A percentile compares a stretch with the other conserved stretches of the same genome.
Conservation (phyloP, 2,113 vertebrate genomes). For the Siphamia tubifer region DNA sequence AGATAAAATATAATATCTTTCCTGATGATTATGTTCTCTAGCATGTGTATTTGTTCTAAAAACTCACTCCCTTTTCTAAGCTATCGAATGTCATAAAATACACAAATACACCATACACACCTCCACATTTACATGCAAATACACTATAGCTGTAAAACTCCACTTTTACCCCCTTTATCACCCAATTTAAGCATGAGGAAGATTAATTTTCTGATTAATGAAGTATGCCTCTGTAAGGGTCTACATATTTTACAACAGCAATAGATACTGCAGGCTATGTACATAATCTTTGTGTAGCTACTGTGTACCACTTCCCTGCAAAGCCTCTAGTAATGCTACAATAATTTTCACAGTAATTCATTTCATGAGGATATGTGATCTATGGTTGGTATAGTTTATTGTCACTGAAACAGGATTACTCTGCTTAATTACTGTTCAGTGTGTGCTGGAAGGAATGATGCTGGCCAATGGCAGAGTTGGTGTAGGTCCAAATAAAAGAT, state of each 20-base stretch:
- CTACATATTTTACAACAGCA: constrained; percentile 13
- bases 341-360: constrained; percentile 51
- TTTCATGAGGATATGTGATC: constrained; percentile 51
- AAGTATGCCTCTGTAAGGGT: constrained; percentile 22
- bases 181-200: constrained; percentile 20
- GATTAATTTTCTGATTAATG: constrained; percentile 54
- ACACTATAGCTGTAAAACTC: background rate
- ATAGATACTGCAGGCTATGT: constrained; percentile 16
- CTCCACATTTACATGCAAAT: background rate
- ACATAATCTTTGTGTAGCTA: constrained; percentile 26
- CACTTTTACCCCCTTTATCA: constrained; percentile 22
- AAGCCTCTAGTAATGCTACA: constrained; percentile 47
- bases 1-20: background rate
- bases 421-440: constrained; percentile 48
- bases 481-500: background rate
- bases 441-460: constrained; percentile 25
- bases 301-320: constrained; percentile 6
- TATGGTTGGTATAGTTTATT: constrained; percentile 49
- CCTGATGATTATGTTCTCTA: background rate
- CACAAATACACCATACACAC: background rate
- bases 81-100: background rate
- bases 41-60: background rate
- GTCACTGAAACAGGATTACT: constrained; percentile 55
- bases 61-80: background rate
- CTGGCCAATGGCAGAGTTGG: background rate